Base-by-base conservation (phyloP, 2,113 vertebrate species). In the Mola mola region DNA sequence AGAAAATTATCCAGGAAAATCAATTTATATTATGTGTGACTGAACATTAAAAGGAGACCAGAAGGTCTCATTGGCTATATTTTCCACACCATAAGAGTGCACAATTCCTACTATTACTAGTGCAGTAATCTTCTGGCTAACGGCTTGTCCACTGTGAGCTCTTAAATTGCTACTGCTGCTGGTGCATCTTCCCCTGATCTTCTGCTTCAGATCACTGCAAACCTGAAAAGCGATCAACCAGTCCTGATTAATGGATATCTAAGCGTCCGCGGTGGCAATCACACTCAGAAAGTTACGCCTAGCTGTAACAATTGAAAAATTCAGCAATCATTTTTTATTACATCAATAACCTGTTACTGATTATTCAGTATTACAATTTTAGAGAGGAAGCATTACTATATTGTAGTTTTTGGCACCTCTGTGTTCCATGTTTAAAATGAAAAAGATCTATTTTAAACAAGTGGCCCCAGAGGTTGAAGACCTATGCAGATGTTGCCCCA, bases 191-290 rank as follows among this genome's bases (percentile, higher is more conserved):
- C 49, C 59, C 66, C 79, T 78, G 65, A 79, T 66, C 72, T 38
- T 61, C 68, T 44, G 37, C 44, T 24, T 59, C 55, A 60, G 50
- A 64, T 81, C 50, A 48, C 65, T 74, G 59, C 79, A 64, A 80
- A 85, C 79, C 75, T 73, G 59, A 75, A 67, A 80, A 12, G 60
- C 47, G 59, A 87, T 75, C 76, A 81, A 79, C 73, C 65, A 55
- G 72, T n/a, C 68, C 66, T 86, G 87, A 90, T 88, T 87, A 89
- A 91, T 84, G 79, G 55, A 38, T 80, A 52, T 76, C 50, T 49
- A 25, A 72, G 61, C 48, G 57, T 52, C 65, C 28, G 42, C 26
- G 41, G 46, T 80, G 78, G 78, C 85, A 84, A 87, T 82, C 74
- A 57, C 64, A 49, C 42, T 64, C 55, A 76, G 59, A 74, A 47